phyloP scores from a whole-genome alignment of 2,888 invertebrate genomes.

The Nipponacmea schrenckii region DNA sequence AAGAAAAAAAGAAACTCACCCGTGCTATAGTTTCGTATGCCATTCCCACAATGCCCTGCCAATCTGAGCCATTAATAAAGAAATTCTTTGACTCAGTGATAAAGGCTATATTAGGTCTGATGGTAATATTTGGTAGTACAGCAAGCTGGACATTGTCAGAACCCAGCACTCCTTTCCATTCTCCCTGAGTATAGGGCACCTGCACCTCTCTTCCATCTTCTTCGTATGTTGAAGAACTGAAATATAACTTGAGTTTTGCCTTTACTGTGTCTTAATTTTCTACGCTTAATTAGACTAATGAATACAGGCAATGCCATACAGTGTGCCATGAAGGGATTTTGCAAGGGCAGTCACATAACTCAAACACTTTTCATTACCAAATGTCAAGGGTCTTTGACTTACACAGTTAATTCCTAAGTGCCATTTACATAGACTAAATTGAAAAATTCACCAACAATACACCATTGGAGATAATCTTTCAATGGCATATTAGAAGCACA shows the following conservation, averaged over 20 bases:
- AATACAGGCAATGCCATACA: too few relatives aligned
- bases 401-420: too few relatives aligned
- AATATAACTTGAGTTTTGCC: constrained; percentile 19
- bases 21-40: constrained; percentile 69
- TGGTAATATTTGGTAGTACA: constrained; percentile 66
- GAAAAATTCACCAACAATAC: too few relatives aligned
- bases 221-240: constrained; percentile 68
- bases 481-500: too few relatives aligned
- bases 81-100: constrained; percentile 73
- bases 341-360: too few relatives aligned
- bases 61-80: constrained; percentile 74
- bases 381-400: too few relatives aligned
- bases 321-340: too few relatives aligned
- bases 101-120: constrained; percentile 71
- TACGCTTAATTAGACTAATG: too few relatives aligned
- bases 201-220: constrained; percentile 50
- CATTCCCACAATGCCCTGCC: constrained; percentile 76
- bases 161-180: constrained; percentile 71
- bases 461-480: too few relatives aligned
- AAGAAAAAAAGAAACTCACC: constrained; percentile 47
- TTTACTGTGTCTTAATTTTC: too few relatives aligned
- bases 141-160: constrained; percentile 70
- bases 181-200: constrained; percentile 74
- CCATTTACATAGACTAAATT: too few relatives aligned
- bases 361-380: too few relatives aligned